Conservation (phyloP, 92 coral and sea anemone species). For the Phenganax marumi region DNA sequence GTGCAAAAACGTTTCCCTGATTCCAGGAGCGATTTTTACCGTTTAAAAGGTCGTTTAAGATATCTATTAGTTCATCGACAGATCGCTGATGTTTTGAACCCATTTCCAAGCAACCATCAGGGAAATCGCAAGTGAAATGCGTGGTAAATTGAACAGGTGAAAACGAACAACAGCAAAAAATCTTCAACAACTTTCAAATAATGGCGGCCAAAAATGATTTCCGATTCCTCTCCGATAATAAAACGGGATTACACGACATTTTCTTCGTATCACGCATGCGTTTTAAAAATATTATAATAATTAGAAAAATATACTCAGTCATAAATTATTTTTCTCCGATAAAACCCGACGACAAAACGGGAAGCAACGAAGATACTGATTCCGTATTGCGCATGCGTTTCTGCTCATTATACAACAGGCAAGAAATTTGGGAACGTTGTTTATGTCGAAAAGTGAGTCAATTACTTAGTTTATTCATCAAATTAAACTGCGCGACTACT, state of each 20-base stretch:
- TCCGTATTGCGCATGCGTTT: background rate
- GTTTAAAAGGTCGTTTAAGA: slow-evolving; percentile 6
- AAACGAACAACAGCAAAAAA: no score
- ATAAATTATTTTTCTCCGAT: background rate
- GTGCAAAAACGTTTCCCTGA: background rate
- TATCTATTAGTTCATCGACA: background rate
- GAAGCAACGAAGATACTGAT: background rate
- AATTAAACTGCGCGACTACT: background rate
- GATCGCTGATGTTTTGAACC: background rate
- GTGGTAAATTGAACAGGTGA: no score
- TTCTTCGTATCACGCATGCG: no score
- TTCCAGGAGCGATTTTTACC: background rate
- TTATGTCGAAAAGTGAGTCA: background rate
- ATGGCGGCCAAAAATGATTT: no score
- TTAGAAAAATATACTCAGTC: background rate
- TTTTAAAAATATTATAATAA: background rate
- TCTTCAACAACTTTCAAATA: no score
- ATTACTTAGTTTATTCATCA: background rate
- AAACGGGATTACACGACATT: no score
- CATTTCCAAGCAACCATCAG: background rate
- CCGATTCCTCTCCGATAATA: no score
- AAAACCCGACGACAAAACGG: background rate
- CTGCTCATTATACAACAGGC: background rate
- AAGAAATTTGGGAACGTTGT: background rate
- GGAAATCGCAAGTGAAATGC: slow-evolving; percentile 12